Evolutionary conservation across 1,140 invertebrate genomes (phyloP).

Genomic region (Steinernema feltiae): DNA sequence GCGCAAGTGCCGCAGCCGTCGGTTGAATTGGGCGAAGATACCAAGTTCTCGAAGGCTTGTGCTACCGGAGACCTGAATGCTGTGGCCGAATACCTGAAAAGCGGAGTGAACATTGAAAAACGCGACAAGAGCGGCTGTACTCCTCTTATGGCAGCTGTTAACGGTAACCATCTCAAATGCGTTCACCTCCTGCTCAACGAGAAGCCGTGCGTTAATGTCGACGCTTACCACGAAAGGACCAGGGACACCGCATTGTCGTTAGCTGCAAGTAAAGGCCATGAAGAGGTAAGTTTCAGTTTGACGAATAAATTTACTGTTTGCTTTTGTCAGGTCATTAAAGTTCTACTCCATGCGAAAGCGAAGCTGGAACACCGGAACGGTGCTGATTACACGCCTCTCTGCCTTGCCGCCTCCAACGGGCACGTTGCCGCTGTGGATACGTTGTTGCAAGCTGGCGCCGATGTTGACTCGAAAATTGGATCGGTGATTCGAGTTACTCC

Average conservation of each 20-base stretch:
- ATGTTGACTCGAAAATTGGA: not conserved
- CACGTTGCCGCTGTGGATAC: not conserved
- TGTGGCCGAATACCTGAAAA: not conserved
- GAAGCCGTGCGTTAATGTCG: not conserved
- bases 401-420: not conserved
- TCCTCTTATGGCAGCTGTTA: not conserved
- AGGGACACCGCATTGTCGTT: not conserved
- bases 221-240: not conserved
- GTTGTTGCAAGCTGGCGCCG: not conserved
- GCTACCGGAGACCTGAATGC: not conserved
- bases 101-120: not conserved
- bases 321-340: slow-evolving; percentile 74
- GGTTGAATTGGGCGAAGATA: not conserved
- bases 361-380: slow-evolving; percentile 96
- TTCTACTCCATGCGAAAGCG: slow-evolving; percentile 87
- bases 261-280: not conserved
- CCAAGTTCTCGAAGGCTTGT: not conserved
- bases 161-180: not conserved
- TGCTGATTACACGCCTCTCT: slow-evolving; percentile 58
- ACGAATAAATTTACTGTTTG: not conserved
- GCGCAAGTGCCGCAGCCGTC: not conserved
- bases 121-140: not conserved
- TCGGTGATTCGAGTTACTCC: not conserved
- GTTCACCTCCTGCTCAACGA: not conserved
- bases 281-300: not conserved